Evolutionary conservation across 2,888 invertebrate genomes (phyloP).

Genomic region (Dicroscelio sp.): DNA sequence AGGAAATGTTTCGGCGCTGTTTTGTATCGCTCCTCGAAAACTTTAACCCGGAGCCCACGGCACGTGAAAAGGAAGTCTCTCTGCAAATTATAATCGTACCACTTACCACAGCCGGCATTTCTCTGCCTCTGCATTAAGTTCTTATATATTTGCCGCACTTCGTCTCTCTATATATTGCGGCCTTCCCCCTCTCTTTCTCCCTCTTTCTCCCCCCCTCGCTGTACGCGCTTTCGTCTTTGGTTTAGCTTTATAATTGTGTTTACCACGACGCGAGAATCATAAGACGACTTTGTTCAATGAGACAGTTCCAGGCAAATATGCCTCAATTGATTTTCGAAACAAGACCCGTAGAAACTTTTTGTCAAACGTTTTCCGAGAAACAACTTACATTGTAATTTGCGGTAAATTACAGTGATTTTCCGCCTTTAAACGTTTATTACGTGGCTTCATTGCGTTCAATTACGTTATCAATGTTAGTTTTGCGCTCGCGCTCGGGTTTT

Average conservation of each 20-base stretch:
- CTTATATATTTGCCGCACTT: constrained; percentile 72
- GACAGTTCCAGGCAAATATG: neutral
- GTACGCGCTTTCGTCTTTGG: constrained; percentile 56
- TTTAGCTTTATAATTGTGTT: constrained; percentile 88
- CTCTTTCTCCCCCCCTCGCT: constrained; percentile 56
- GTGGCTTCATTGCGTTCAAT: too few species aligned
- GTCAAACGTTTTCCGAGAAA: neutral
- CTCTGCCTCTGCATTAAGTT: constrained; percentile 76
- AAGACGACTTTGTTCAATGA: constrained; percentile 76
- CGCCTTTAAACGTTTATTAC: too few species aligned
- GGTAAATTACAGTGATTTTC: too few species aligned
- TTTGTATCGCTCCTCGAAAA: constrained; percentile 77
- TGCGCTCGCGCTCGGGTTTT: too few species aligned
- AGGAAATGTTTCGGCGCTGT: constrained; percentile 68
- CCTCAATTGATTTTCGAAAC: constrained; percentile 17
- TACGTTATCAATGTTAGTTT: too few species aligned
- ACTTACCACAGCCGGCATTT: constrained; percentile 87
- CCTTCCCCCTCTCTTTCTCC: constrained; percentile 54
- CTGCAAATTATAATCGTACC: constrained; percentile 90
- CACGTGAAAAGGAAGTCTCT: constrained; percentile 78
- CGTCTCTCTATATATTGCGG: constrained; percentile 49
- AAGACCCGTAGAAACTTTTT: neutral
- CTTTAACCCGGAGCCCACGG: constrained; percentile 70
- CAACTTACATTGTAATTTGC: too few species aligned
- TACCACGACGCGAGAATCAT: constrained; percentile 71